Conservation (phyloP, 2,888 invertebrate species). For the Drosophila paramelanica region DNA sequence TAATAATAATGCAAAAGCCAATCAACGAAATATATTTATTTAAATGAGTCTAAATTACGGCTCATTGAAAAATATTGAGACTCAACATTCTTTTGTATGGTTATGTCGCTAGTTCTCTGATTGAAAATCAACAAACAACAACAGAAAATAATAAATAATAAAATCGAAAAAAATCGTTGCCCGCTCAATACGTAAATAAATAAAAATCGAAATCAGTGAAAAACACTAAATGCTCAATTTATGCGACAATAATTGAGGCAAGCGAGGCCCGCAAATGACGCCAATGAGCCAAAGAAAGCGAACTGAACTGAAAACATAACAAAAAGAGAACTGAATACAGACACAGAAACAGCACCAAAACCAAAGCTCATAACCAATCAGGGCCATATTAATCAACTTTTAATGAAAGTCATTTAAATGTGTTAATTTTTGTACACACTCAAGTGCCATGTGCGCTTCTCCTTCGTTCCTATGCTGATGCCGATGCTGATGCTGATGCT, state of each 20-base stretch:
- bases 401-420: conserved; percentile 79
- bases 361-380: conserved; percentile 72
- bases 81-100: conserved; percentile 7
- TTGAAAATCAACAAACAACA: conserved; percentile 68
- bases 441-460: conserved; percentile 27
- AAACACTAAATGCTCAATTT: conserved; percentile 77
- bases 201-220: conserved; percentile 78
- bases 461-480: conserved; percentile 20
- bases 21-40: conserved; percentile 81
- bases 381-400: conserved; percentile 82
- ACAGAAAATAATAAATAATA: conserved; percentile 24
- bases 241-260: conserved; percentile 76
- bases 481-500: background rate
- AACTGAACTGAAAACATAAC: conserved; percentile 6
- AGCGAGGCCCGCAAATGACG: conserved; percentile 54
- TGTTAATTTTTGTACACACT: conserved; percentile 69
- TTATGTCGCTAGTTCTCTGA: conserved; percentile 58
- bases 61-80: conserved; percentile 81
- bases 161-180: conserved; percentile 18
- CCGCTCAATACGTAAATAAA: conserved; percentile 72
- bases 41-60: conserved; percentile 83
- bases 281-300: conserved; percentile 56
- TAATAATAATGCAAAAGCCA: conserved; percentile 71
- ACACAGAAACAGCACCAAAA: conserved; percentile 23
- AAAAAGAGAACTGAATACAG: background rate